phyloP scores from a whole-genome alignment of 2,797 vertebrate species.

The Phyllotis vaccarum region DNA sequence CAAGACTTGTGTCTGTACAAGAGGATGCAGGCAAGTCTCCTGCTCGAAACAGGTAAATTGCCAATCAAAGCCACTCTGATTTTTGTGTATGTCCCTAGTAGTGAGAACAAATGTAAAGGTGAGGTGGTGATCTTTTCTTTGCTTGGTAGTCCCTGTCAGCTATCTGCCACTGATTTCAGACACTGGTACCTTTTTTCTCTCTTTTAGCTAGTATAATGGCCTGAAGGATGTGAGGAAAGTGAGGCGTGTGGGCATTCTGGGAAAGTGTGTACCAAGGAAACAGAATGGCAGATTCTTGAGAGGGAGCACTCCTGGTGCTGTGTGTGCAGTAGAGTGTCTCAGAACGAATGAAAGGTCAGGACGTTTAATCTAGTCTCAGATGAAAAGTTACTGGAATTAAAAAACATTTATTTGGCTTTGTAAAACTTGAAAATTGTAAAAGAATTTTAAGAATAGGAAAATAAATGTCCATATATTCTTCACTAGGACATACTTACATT shows the following conservation, averaged over 20 bases:
- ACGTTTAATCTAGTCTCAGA: background rate
- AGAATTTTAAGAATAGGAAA: background rate
- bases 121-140: background rate
- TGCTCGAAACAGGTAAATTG: conserved; percentile 94
- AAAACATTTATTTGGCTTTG: conserved; percentile 25
- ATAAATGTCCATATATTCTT: background rate
- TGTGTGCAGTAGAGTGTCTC: background rate
- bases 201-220: background rate
- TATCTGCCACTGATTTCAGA: conserved; percentile 11
- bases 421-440: background rate
- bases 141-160: background rate
- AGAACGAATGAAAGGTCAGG: background rate
- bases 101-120: background rate
- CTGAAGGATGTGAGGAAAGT: conserved; percentile 8
- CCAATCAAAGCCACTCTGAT: background rate
- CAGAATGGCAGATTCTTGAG: background rate
- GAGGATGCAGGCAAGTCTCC: conserved; percentile 97
- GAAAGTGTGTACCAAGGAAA: background rate
- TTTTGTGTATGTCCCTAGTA: conserved; percentile 39
- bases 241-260: background rate
- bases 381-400: background rate
- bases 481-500: conserved; percentile 16
- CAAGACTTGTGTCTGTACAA: conserved; percentile 93
- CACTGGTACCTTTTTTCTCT: background rate
- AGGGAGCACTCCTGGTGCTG: background rate